Conservation (phyloP, 2,888 invertebrate species). For the Chrysolina oricalcia region DNA sequence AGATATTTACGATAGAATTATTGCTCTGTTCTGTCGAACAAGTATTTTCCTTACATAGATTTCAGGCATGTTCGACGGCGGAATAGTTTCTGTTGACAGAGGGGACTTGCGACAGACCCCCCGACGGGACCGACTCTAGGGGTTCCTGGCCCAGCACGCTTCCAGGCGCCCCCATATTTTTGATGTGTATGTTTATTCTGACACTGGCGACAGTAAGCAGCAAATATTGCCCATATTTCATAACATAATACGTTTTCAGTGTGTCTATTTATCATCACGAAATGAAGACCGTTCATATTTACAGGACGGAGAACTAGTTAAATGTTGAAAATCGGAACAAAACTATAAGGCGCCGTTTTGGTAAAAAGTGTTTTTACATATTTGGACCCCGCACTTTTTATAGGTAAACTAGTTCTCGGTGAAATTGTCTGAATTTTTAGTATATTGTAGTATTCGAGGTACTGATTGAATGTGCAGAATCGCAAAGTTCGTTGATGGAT, state of each 20-base stretch:
- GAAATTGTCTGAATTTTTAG: too few relatives aligned
- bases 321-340: background rate
- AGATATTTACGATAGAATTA: slow-evolving; percentile 17
- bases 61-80: slow-evolving; percentile 18
- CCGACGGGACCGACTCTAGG: slow-evolving; percentile 40
- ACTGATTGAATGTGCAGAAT: too few relatives aligned
- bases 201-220: slow-evolving; percentile 43
- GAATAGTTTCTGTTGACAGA: slow-evolving; percentile 47
- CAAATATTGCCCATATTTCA: slow-evolving; percentile 44
- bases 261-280: slow-evolving; percentile 14
- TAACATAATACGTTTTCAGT: slow-evolving; percentile 28
- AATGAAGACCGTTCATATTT: slow-evolving; percentile 7
- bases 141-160: slow-evolving; percentile 56
- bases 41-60: slow-evolving; percentile 19
- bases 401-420: too few relatives aligned
- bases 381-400: too few relatives aligned
- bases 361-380: too few relatives aligned
- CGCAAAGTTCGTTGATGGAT: too few relatives aligned
- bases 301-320: slow-evolving; percentile 6
- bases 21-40: slow-evolving; percentile 21
- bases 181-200: slow-evolving; percentile 47
- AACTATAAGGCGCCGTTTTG: too few relatives aligned
- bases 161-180: slow-evolving; percentile 61
- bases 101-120: slow-evolving; percentile 54
- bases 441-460: too few relatives aligned